Conservation (phyloP, 2,797 vertebrate genomes). For the Ptychobarbus kaznakovi region DNA sequence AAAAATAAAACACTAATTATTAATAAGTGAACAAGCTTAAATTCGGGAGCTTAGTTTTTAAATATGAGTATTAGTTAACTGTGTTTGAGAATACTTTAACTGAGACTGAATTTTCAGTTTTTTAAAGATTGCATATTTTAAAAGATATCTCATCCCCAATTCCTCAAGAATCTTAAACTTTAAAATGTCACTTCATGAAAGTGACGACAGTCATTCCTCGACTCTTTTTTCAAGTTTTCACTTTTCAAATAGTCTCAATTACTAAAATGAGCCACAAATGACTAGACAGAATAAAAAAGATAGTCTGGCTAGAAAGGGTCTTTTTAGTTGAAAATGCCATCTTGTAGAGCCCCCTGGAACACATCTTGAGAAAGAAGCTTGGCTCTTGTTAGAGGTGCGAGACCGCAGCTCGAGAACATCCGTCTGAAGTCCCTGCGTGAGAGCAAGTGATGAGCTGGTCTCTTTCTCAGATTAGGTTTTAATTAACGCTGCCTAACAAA, state of each 20-base stretch:
- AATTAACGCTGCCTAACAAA: conserved; percentile 72
- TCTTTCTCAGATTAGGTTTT: conserved; percentile 68
- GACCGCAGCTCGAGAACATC: neutral
- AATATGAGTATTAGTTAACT: neutral
- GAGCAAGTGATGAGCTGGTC: conserved; percentile 50
- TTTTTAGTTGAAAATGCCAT: conserved; percentile 32
- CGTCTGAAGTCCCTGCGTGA: conserved; percentile 13
- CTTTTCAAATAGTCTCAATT: neutral
- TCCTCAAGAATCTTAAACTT: neutral
- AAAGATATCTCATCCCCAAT: neutral
- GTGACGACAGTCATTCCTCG: neutral
- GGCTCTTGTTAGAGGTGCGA: conserved; percentile 31
- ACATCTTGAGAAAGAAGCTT: conserved; percentile 30
- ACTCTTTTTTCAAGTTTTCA: conserved; percentile 1
- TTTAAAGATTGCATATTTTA: neutral
- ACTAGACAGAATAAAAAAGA: conserved; percentile 20
- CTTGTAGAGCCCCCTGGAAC: conserved; percentile 9
- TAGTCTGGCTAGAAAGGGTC: conserved; percentile 21
- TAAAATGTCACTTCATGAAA: neutral
- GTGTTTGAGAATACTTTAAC: neutral
- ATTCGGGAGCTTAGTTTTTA: too few species aligned
- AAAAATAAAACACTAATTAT: too few species aligned
- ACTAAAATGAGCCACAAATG: conserved; percentile 25
- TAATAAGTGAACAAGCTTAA: neutral
- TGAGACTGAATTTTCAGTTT: neutral